phyloP scores from a whole-genome alignment of 1,140 invertebrate species.

The Nylanderia fulva region DNA sequence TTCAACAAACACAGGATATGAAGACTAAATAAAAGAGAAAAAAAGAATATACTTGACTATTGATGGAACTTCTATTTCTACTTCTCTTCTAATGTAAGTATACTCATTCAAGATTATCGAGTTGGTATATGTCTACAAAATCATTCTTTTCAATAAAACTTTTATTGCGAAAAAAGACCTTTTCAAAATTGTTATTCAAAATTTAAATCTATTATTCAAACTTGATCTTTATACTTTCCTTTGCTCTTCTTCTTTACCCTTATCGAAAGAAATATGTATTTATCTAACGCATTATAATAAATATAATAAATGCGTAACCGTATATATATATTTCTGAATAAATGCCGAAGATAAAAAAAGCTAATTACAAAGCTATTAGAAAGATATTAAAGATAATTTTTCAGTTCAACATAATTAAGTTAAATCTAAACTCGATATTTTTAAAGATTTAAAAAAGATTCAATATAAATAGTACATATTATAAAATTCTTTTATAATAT shows the following conservation, averaged over 20 bases:
- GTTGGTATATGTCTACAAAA: neutral
- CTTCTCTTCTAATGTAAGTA: neutral
- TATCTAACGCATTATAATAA: neutral
- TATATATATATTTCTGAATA: neutral
- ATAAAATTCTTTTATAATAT: neutral
- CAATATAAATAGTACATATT: neutral
- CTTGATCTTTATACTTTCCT: too few relatives aligned
- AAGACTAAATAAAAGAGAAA: neutral
- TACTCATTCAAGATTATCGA: neutral
- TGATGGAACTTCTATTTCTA: neutral
- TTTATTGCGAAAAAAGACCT: conserved; percentile 13
- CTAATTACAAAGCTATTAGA: neutral
- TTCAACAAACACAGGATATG: neutral
- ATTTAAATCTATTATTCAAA: neutral
- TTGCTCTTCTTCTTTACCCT: neutral
- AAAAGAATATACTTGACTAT: neutral
- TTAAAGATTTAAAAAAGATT: neutral
- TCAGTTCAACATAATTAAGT: neutral
- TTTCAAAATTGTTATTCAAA: conserved; percentile 3
- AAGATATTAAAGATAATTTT: neutral
- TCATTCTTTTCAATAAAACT: conserved; percentile 13
- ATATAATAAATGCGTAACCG: neutral
- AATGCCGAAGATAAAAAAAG: neutral
- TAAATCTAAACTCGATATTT: neutral
- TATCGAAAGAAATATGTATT: neutral